phyloP scores from a whole-genome alignment of 2,888 invertebrate genomes.

The Papilio demoleus region DNA sequence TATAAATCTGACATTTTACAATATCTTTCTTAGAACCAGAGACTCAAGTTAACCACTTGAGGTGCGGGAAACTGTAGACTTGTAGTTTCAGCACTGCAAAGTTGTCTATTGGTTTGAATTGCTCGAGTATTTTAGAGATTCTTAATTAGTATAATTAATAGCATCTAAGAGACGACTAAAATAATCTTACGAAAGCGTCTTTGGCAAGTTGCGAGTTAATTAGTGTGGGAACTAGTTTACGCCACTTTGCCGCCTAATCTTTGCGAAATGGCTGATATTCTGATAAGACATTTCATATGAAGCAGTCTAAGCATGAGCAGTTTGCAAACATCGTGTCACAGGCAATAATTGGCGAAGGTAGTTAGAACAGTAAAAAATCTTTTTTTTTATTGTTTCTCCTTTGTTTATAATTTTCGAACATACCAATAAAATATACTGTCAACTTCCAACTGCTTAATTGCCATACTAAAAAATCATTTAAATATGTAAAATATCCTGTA shows the following conservation, averaged over 20 bases:
- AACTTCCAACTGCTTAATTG: too few species aligned
- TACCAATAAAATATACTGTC: too few species aligned
- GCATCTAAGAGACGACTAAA: conserved; percentile 26
- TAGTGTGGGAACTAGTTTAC: conserved; percentile 18
- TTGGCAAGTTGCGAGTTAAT: conserved; percentile 28
- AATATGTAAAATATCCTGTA: too few species aligned
- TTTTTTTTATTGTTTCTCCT: too few species aligned
- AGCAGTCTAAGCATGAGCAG: too few species aligned
- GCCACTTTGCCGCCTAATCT: conserved; percentile 13
- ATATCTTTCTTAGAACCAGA: not conserved
- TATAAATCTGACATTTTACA: not conserved
- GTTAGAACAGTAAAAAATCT: too few species aligned
- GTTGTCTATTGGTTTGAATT: conserved; percentile 21
- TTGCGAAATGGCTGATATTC: not conserved
- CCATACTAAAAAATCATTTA: too few species aligned
- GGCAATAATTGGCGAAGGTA: too few species aligned
- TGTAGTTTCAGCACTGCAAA: conserved; percentile 15
- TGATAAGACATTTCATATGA: not conserved
- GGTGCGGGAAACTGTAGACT: not conserved
- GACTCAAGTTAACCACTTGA: not conserved
- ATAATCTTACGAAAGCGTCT: conserved; percentile 26
- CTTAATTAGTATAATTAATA: conserved; percentile 29
- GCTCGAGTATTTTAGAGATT: conserved; percentile 24
- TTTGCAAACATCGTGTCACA: too few species aligned
- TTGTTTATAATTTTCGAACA: too few species aligned